Base-by-base conservation (phyloP, 2,888 invertebrate genomes). In the Morpho deidamia region DNA sequence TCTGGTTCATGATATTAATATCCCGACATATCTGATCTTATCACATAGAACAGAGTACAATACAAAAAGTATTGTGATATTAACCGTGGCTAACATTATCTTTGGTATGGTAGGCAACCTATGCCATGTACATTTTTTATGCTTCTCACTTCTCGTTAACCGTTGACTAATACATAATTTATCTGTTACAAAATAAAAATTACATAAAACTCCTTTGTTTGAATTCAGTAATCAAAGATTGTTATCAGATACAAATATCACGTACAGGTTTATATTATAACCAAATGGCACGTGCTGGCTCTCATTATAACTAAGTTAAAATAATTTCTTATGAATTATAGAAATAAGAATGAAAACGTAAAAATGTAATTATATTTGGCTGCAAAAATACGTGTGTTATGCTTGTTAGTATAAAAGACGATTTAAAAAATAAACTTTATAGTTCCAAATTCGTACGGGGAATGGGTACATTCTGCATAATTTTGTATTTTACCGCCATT, bases 401-500 rank as follows among this genome's bases (percentile, higher is more conserved):
- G 40, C 10, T 8, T 41, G 48, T 51, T 12, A 23, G 43, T 59
- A 59, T 59, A 59, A 44, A 59, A 54, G 52, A 37, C 11, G 5
- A 9, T 7, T 34, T 8, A 34, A 35, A 33, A n/a, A 44, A 10
- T 42, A 44, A 14, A 7, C 11, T 35, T 44, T 45, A 46, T 46
- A 54, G 45, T 56, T 44, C 48, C 11, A 35, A 52, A 11, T 44
- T 52, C 34, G 35, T 32, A 35, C 23, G 34, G 40, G 51, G 49
- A 34, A 60, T 62, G 63, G 56, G 56, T 49, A 50, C 48, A 46
- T 49, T 61, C 32, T 47, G 58, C 48, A 56, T 62, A 34, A 37
- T 53, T 55, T 47, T 76, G 47, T 46, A 72, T 66, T 67, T 78
- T 46, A 62, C 66, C 39, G 61, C 71, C 51, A 35, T 66, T 66